Evolutionary conservation across 2,797 vertebrate genomes (phyloP), one percentile per base, ranked within the genome.

Genomic region (Otolemur crassicaudatus): DNA sequence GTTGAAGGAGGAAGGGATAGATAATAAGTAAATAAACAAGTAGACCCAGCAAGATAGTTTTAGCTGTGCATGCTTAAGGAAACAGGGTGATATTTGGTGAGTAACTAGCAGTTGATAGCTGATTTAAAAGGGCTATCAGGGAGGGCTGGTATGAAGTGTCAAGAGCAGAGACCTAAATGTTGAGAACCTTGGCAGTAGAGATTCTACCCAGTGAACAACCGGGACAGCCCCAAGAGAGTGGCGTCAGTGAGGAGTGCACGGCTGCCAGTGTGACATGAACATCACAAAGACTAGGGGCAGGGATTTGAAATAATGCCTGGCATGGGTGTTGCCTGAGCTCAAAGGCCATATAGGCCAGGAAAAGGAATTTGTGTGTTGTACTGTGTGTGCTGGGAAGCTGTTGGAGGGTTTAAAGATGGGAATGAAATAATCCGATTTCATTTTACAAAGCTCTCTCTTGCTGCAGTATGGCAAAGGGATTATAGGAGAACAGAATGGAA

Each of bases 391-490:
- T 16, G 29, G 67, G 76, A 76, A 93, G 61, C 43, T 17, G 0
- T 1, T 49, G 16, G 31, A 49, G 31, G 40, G 22, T 84, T 89
- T 90, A 46, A 82, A 96, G 79, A 60, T 3, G 8, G 60, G 53
- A 72, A 63, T 87, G 79, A 80, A 95, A 88, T 94, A 92, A 90
- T 90, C 88, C 43, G n/a, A 92, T 94, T 90, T 94, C 46, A 43
- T 90, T 91, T 81, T 73, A 31, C 67, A 81, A 88, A 96, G 53
- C 82, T 72, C 34, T 96, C 31, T 72, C n/a, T 81, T 75, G 1
- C 49, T 34, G 2, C 69, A 3, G 46, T 43, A 22, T 87, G 31
- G 65, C 3, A 17, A 37, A 81, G 43, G 34, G 46, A 90, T 85
- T 94, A 84, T 1, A 80, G 80, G 75, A 87, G 3, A 12, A 85